Base-by-base conservation (phyloP, 2,113 vertebrate genomes). In the Sula dactylatra region DNA sequence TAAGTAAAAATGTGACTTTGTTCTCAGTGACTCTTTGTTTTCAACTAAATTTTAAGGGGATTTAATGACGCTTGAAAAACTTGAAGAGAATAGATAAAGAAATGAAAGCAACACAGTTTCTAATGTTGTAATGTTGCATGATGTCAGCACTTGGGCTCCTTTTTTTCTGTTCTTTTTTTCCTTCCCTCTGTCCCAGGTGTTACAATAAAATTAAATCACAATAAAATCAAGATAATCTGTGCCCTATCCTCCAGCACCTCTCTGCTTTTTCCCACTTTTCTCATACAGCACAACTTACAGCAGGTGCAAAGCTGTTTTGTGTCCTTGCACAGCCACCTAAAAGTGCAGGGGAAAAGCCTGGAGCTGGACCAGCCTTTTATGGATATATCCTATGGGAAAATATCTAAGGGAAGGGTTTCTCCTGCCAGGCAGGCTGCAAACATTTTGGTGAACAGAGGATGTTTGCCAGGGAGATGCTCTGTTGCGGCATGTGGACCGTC, bases 401-500 rank as follows among this genome's bases (percentile, higher is more conserved):
- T 55, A 40, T 22, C 78, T n/a, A 26, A 74, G 38, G 25, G 47
- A 61, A 47, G 31, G 13, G 4, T 45, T 93, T 88, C 18, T 93
- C 19, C 38, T 84, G 8, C 54, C 78, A 69, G 71, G 19, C 16
- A 55, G 8, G 26, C 56, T 81, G 40, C 67, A 73, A 26, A 73
- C 1, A 2, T 90, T 77, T 82, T 89, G 65, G 22, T 55, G 81
- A 56, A 2, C 14, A 42, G n/a, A n/a, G 27, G 31, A 25, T 71
- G 45, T 40, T 70, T 25, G 58, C 47, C 47, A 54, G 83, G 56
- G 83, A 72, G 71, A 27, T 86, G 42, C 18, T 82, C 14, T 2
- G 1, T 54, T 52, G 59, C 2, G 15, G 36, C 0, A 0, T 16
- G 12, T 4, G 12, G 49, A 26, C 45, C 9, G 0, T 38, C 45